phyloP scores from a whole-genome alignment of 2,888 invertebrate genomes.

The Tribolium freemani region DNA sequence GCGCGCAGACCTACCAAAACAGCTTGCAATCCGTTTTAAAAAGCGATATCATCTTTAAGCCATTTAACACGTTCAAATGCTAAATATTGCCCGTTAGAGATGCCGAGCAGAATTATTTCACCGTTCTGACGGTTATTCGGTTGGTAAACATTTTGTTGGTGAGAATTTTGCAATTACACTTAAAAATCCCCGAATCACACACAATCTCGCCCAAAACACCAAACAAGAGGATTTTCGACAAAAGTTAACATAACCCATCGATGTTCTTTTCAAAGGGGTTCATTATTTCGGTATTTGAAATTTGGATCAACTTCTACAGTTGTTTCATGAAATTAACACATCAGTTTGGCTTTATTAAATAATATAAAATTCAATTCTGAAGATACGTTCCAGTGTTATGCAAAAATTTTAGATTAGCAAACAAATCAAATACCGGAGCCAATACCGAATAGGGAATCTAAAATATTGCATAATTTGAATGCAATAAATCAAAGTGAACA shows the following conservation, averaged over 20 bases:
- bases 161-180: constrained; percentile 29
- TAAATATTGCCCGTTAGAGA: constrained; percentile 42
- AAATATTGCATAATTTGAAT: no score
- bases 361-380: no score
- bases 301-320: no score
- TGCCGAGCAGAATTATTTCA: constrained; percentile 35
- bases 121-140: constrained; percentile 31
- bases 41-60: constrained; percentile 63
- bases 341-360: no score
- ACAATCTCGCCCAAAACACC: not conserved
- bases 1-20: constrained; percentile 43
- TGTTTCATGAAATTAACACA: no score
- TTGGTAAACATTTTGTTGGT: constrained; percentile 36
- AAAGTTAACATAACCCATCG: not conserved
- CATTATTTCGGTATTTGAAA: not conserved
- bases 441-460: no score
- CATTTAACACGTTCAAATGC: constrained; percentile 56
- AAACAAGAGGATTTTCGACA: not conserved
- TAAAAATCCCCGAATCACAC: constrained; percentile 15
- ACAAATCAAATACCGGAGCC: no score
- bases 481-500: no score
- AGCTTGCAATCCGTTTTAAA: constrained; percentile 58
- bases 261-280: not conserved
- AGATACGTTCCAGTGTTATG: no score
- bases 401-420: no score